Conservation (phyloP, 2,888 invertebrate species). For the Coenonympha arcania region DNA sequence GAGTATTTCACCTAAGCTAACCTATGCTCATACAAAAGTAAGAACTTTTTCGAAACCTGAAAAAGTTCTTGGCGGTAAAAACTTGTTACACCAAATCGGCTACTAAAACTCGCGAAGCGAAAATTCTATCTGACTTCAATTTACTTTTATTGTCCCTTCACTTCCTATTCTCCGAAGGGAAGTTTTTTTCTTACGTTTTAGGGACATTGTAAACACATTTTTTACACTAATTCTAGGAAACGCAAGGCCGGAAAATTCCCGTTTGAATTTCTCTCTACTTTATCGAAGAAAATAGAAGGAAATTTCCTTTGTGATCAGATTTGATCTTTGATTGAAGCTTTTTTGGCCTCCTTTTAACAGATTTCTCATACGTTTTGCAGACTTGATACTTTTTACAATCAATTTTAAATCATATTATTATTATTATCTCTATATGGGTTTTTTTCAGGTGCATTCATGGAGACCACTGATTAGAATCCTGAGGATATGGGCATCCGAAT, state of each 20-base stretch:
- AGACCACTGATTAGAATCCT: too few relatives aligned
- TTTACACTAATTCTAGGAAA: conserved; percentile 45
- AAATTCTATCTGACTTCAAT: conserved; percentile 73
- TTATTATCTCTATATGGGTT: too few relatives aligned
- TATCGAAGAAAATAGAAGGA: conserved; percentile 44
- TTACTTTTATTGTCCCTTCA: conserved; percentile 68
- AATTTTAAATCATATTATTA: too few relatives aligned
- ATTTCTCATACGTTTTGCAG: too few relatives aligned
- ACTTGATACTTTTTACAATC: too few relatives aligned
- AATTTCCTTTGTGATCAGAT: conserved; percentile 17
- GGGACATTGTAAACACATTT: conserved; percentile 56
- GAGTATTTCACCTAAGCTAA: too few relatives aligned
- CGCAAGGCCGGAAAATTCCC: conserved; percentile 4
- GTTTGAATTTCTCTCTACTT: conserved; percentile 27
- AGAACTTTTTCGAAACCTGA: conserved; percentile 14
- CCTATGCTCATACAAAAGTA: too few relatives aligned
- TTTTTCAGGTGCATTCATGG: too few relatives aligned
- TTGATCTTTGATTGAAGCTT: conserved; percentile 13
- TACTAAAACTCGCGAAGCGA: conserved; percentile 72
- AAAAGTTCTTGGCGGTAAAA: conserved; percentile 71
- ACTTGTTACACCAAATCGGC: conserved; percentile 70
- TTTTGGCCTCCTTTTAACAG: not conserved
- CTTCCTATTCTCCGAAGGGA: conserved; percentile 54
- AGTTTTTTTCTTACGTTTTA: conserved; percentile 50
- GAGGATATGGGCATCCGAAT: too few relatives aligned